These are phyloP conservation scores for Lydus trimaculatus DNA, from an alignment of 2,888 invertebrate species.

Conservation along the genomic window DNA sequence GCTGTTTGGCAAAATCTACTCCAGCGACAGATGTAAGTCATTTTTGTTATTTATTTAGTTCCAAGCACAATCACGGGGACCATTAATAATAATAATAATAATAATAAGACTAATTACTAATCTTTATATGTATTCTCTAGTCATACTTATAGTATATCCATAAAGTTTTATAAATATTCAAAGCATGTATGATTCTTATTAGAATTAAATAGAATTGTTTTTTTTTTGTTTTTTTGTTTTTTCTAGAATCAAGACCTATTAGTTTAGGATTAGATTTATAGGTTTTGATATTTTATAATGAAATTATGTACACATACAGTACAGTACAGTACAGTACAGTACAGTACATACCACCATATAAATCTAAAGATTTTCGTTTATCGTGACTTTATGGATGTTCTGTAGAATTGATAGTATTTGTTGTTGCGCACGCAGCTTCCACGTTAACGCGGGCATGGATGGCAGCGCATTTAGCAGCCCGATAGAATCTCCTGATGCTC, in stretches of 20 bases:
- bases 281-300: background rate
- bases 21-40: constrained; percentile 84
- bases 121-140: constrained; percentile 12
- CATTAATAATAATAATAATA: background rate
- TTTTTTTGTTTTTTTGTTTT: no score
- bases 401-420: constrained; percentile 47
- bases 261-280: background rate
- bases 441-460: constrained; percentile 81
- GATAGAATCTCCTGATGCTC: constrained; percentile 81
- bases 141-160: constrained; percentile 39
- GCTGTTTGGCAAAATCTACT: constrained; percentile 91
- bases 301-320: no score
- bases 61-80: constrained; percentile 22
- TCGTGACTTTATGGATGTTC: constrained; percentile 43
- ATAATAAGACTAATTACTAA: background rate
- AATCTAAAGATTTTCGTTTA: no score
- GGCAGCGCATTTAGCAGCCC: constrained; percentile 82
- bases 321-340: no score
- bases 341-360: no score
- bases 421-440: constrained; percentile 69
- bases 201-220: background rate
- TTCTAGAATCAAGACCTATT: background rate
- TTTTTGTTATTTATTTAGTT: constrained; percentile 13
- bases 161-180: constrained; percentile 33
- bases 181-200: no score